Evolutionary conservation across 2,113 vertebrate genomes (phyloP), one percentile per base, ranked within the genome.

Genomic region (Benitochromis conjunctus): DNA sequence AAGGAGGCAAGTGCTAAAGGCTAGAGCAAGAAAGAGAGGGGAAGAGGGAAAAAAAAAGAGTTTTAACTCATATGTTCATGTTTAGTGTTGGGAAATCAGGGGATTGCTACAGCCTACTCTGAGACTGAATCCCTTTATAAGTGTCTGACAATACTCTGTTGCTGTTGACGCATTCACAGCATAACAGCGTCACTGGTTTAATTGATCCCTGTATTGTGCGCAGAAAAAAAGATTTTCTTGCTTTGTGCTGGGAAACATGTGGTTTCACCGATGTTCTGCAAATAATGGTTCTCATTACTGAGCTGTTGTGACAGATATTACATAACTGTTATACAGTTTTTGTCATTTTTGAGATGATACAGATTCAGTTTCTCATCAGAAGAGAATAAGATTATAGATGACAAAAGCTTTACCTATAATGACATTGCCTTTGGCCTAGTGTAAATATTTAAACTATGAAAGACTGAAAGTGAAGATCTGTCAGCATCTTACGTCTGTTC

Each of bases 11-110:
- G 81, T 79, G 60, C 85, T 64, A 81, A 86, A 88, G 16, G 57
- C 4, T 51, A 60, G 79, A 48, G 69, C 80, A 85, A 43, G 21
- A 58, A 34, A 38, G 46, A 81, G 56, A 53, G 43, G 16, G 19
- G 24, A 16, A 81, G n/a, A 79, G 46, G 41, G 56, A 48, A 66
- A 21, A 11, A 11, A 13, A 83, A 88, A 66, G 41, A 76, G 71
- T 13, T 34, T 34, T 53, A 18, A 46, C 18, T n/a, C 71, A 53
- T 53, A 76, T 76, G 71, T 76, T 76, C 71, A 76, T 53, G 71
- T 76, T 76, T 76, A 53, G 78, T 84, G 83, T 94, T 95, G 89
- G 83, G 87, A 92, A 94, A 94, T 92, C 71, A 56, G 76, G 88
- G 38, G 78, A 88, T 85, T 86, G 48, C 79, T 83, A 83, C 56